A percentile compares a stretch with the other conserved stretches of the same genome.
phyloP scores from a whole-genome alignment of 2,888 invertebrate species.

The Andrena minutula region DNA sequence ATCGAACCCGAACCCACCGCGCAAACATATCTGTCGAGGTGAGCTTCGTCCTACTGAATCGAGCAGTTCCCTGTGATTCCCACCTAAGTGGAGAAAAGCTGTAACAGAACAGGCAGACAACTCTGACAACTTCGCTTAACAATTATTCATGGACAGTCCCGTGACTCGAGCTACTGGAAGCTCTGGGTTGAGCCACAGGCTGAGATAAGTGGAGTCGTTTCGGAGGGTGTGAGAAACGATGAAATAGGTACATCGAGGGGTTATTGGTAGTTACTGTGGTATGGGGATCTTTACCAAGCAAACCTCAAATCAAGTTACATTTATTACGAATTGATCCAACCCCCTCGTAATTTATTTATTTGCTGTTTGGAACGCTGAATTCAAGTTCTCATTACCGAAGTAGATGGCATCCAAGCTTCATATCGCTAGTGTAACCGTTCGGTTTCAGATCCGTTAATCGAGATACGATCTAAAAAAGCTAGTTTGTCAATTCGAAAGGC shows the following conservation, averaged over 20 bases:
- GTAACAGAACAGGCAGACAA: conserved; percentile 9
- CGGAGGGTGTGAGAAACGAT: no score
- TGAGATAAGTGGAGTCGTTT: no score
- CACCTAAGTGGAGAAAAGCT: conserved; percentile 47
- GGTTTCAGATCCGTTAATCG: conserved; percentile 1
- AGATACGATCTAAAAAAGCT: conserved; percentile 11
- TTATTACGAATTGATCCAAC: no score
- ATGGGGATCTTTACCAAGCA: no score
- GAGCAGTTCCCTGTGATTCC: conserved; percentile 62
- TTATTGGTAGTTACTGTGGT: no score
- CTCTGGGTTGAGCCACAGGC: no score
- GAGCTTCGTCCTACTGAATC: conserved; percentile 71
- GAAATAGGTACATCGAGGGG: no score
- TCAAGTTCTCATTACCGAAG: background rate
- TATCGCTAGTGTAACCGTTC: no score
- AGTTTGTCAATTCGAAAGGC: background rate
- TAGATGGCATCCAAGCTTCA: background rate
- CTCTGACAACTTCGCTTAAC: conserved; percentile 8
- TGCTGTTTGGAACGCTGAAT: no score
- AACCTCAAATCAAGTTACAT: no score
- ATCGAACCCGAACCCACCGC: conserved; percentile 81
- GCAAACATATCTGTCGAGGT: conserved; percentile 81
- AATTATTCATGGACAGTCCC: background rate
- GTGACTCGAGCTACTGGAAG: background rate
- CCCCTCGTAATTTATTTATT: no score